A percentile compares a stretch with the other conserved stretches of the same genome.
These are phyloP conservation scores for Phalloptychus januarius DNA, from an alignment of 2,797 vertebrate species.

Conservation along the genomic window DNA sequence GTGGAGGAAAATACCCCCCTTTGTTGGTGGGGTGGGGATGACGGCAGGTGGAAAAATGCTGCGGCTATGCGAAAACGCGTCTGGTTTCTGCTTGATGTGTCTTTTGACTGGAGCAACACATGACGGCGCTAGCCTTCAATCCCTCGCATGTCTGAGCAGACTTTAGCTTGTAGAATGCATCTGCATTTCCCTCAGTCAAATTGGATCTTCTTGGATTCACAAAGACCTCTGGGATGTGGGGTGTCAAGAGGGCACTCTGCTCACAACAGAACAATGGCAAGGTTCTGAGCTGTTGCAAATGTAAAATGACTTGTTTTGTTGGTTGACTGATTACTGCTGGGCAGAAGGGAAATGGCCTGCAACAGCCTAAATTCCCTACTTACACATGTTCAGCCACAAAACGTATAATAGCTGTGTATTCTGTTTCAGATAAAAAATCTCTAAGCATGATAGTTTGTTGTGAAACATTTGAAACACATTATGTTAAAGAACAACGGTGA, in stretches of 20 bases:
- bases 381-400: slow-evolving; percentile 52
- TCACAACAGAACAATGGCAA: slow-evolving; percentile 50
- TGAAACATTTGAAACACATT: slow-evolving; percentile 1
- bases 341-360: slow-evolving; percentile 51
- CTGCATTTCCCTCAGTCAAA: slow-evolving; percentile 41
- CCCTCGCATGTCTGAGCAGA: slow-evolving; percentile 33
- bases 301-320: slow-evolving; percentile 63
- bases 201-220: slow-evolving; percentile 52
- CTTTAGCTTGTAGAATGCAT: slow-evolving; percentile 39
- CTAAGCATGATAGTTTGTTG: slow-evolving; percentile 19
- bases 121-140: slow-evolving; percentile 40
- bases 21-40: background rate
- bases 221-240: slow-evolving; percentile 52
- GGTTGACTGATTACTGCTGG: slow-evolving; percentile 63
- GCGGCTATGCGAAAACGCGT: slow-evolving; percentile 34
- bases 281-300: slow-evolving; percentile 53
- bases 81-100: slow-evolving; percentile 37
- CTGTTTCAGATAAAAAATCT: slow-evolving; percentile 25
- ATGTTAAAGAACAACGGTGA: background rate
- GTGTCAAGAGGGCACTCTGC: slow-evolving; percentile 55
- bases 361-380: slow-evolving; percentile 41
- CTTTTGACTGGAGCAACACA: slow-evolving; percentile 53
- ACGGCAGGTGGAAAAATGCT: slow-evolving; percentile 17
- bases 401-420: slow-evolving; percentile 38
- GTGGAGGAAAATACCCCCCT: slow-evolving; percentile 41